Evolutionary conservation across 2,797 vertebrate genomes (phyloP), one percentile per base, ranked within the genome.

Genomic region (Rhinoraja longicauda): DNA sequence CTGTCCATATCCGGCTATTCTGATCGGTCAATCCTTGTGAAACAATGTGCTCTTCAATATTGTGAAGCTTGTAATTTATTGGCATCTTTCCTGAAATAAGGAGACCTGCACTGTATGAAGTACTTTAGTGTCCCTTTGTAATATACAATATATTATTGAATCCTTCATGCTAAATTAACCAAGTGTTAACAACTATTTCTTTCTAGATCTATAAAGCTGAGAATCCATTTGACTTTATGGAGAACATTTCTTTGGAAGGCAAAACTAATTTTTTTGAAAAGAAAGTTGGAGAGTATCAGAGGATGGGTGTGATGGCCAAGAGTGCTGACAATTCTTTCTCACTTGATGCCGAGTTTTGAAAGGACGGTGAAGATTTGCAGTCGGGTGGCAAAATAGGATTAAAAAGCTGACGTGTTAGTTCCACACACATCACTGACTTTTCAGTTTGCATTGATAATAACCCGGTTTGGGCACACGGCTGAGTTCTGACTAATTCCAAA

Each of bases 181-280:
- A 32, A n/a, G 8, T 9, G n/a, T 67, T 88, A 36, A 84, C 84
- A 53, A 15, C 29, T 86, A 26, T 4, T 93, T 6, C 59, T 0
- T 94, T 96, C 72, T 94, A 99, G 98, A 94, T 99, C 92, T 99
- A 97, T 95, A 96, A 92, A 94, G 97, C 93, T 8, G 98, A 99
- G 95, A 99, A 99, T 95, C 99, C 98, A 9, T 99, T 99, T 94
- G 98, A 99, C 96, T 99, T 99, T 95, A 99, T 99, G 98, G 98
- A 99, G 95, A 99, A 99, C 95, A 99, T 99, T 93, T 99, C 99
- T 29, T 95, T 99, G 96, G 98, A 99, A 96, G 98, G 98, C 90
- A 99, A 99, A 95, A 99, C 99, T 29, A 99, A 99, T 95, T 99
- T 99, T 96, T 99, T 99, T 94, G 99, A 99, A 97, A 99, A 99